These are phyloP conservation scores for Anguilla marmorata DNA, from an alignment of 2,797 vertebrate genomes.

Conservation along the genomic window DNA sequence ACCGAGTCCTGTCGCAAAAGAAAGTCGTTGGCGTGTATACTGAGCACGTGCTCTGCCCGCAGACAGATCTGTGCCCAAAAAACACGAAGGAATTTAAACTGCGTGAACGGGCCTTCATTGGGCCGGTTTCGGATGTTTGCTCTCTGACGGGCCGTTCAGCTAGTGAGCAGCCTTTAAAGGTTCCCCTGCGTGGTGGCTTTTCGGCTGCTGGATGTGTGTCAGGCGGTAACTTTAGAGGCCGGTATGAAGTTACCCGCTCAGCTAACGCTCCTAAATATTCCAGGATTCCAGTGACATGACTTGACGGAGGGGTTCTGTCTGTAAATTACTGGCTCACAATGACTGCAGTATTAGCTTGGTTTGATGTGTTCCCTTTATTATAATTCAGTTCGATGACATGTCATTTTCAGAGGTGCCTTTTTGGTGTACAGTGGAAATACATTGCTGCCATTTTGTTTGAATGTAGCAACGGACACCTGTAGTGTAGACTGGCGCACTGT, in stretches of 20 bases:
- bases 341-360: neutral
- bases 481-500: neutral
- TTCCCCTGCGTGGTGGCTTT: conserved; percentile 39
- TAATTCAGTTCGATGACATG: neutral
- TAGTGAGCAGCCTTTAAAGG: neutral
- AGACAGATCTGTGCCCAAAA: neutral
- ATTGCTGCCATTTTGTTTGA: neutral
- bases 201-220: conserved; percentile 59
- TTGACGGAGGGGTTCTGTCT: neutral
- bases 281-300: conserved; percentile 27
- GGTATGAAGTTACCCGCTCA: conserved; percentile 63
- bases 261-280: conserved; percentile 54
- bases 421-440: neutral
- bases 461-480: neutral
- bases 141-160: neutral
- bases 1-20: neutral
- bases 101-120: no score
- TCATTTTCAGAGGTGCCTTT: neutral
- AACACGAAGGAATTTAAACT: neutral
- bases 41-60: neutral
- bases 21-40: neutral
- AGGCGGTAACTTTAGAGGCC: conserved; percentile 46
- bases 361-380: neutral
- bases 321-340: neutral
- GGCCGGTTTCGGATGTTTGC: neutral